These are phyloP conservation scores for Anas bahamensis DNA, from an alignment of 2,797 vertebrate genomes.

Conservation along the genomic window DNA sequence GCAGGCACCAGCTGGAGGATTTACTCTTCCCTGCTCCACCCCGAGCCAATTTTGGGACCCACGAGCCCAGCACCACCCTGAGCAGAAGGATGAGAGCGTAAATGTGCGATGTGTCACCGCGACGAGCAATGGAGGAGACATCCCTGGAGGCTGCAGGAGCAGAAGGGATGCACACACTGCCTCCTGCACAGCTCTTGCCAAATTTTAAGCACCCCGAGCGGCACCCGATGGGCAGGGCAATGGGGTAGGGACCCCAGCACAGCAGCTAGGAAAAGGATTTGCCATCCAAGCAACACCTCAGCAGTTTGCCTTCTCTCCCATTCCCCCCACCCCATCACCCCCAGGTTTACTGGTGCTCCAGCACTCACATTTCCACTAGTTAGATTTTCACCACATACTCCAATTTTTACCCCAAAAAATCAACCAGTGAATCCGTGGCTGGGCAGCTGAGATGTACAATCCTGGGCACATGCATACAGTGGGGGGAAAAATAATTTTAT, in stretches of 20 bases:
- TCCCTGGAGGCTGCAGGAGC: neutral
- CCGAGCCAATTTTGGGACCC: neutral
- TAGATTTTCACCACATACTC: neutral
- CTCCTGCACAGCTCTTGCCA: neutral
- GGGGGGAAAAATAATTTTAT: neutral
- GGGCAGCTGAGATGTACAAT: neutral
- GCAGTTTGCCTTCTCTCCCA: neutral
- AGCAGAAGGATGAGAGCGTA: rapidly evolving
- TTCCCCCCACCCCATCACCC: neutral
- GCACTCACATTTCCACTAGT: neutral
- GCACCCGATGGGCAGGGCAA: neutral
- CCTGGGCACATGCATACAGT: rapidly evolving
- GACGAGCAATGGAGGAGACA: neutral
- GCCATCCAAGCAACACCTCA: neutral
- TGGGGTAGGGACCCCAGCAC: neutral
- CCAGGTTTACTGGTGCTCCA: neutral
- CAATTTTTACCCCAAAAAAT: neutral
- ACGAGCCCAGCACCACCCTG: neutral
- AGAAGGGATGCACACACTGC: rapidly evolving
- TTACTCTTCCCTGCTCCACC: neutral
- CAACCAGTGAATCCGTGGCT: neutral
- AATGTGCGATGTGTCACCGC: neutral
- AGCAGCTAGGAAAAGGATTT: neutral
- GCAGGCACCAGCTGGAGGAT: neutral
- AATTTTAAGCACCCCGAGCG: neutral